Conservation (phyloP, 2,113 vertebrate species). For the Plectropomus leopardus region DNA sequence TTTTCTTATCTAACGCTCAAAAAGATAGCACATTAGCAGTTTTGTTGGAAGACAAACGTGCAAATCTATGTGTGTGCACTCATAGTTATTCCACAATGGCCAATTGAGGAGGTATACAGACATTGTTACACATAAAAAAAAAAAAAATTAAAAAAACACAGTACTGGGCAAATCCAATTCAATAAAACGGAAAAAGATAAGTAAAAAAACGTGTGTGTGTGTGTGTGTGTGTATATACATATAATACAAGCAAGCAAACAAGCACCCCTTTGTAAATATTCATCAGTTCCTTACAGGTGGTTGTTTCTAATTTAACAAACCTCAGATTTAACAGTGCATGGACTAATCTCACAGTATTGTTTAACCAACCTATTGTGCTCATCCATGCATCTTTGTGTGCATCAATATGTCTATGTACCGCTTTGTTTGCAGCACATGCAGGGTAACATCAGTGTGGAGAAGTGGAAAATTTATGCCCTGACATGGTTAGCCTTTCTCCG, state of each 20-base stretch:
- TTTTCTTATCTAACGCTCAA: not conserved
- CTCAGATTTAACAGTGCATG: not conserved
- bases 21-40: not conserved
- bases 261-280: not conserved
- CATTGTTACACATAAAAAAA: too few relatives aligned
- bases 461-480: constrained; percentile 38
- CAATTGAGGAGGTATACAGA: not conserved
- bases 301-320: not conserved
- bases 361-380: not conserved
- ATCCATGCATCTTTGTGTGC: not conserved
- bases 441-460: constrained; percentile 23
- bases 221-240: not conserved
- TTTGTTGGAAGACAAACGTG: not conserved
- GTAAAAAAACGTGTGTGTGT: too few relatives aligned
- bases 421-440: constrained; percentile 18
- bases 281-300: not conserved
- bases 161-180: not conserved
- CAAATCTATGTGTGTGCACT: not conserved
- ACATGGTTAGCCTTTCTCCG: constrained; percentile 46
- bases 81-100: not conserved
- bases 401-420: not conserved
- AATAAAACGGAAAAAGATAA: not conserved
- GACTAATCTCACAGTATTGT: not conserved
- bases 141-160: not conserved
- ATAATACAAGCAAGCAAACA: not conserved